A percentile compares a stretch with the other conserved stretches of the same genome.
Evolutionary conservation across 23 tunicate genomes (phyloP).

Genomic region (Halocynthia roretzi): DNA sequence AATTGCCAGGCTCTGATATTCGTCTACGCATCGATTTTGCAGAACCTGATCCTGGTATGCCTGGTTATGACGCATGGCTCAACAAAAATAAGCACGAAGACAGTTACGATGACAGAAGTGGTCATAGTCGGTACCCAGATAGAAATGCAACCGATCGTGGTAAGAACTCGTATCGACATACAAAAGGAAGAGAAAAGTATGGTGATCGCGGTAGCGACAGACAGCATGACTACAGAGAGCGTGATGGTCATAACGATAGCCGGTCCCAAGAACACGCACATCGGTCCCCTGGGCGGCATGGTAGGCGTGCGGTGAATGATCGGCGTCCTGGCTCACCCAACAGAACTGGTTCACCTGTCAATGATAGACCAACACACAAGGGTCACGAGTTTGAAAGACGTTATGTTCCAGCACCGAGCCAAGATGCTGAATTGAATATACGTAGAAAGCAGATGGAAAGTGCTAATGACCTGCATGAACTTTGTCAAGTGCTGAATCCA

Average conservation of each 20-base stretch:
- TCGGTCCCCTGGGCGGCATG: constrained; percentile 4
- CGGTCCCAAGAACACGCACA: background rate
- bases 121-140: constrained; percentile 11
- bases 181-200: background rate
- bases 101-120: constrained; percentile 11
- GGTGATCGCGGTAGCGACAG: constrained; percentile 6
- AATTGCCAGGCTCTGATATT: constrained; percentile 81
- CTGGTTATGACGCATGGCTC: constrained; percentile 53
- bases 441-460: constrained; percentile 11
- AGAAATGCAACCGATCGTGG: constrained; percentile 3
- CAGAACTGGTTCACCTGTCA: background rate
- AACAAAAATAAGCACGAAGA: constrained; percentile 6
- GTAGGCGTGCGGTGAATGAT: background rate
- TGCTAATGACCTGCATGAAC: constrained; percentile 45
- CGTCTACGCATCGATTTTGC: constrained; percentile 82
- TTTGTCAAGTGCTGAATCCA: constrained; percentile 75
- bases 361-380: background rate
- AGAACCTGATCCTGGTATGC: constrained; percentile 63
- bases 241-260: background rate
- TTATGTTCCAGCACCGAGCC: constrained; percentile 6
- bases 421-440: constrained; percentile 15
- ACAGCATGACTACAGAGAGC: background rate
- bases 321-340: constrained; percentile 1
- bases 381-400: constrained; percentile 11
- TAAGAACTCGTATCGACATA: background rate